Base-by-base conservation (phyloP, 1,140 invertebrate genomes). In the Aethina tumida region DNA sequence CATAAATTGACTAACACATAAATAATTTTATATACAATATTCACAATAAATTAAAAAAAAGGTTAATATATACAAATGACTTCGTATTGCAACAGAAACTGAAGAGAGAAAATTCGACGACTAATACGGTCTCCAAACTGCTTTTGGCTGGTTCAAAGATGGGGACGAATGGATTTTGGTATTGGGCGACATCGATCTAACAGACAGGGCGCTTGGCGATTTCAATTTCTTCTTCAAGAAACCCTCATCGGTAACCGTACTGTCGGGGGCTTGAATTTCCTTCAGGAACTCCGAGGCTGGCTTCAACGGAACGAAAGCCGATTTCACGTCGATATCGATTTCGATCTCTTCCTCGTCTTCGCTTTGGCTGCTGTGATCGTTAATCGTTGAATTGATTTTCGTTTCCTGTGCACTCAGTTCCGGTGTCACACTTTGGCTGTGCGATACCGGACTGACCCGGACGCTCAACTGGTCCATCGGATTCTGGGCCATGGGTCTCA, bases 51-150 rank as follows among this genome's bases (percentile, higher is more conserved):
- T 53, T 49, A 40, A 44, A 47, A 48, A 46, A 49, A 49, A 53
- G 44, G 43, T 41, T 35, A 27, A 7, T 52, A 31, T 50, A 16
- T 41, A 48, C 41, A 43, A 31, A 25, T 19, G 29, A 34, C 15
- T 35, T 28, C 17, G 41, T 50, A 46, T 50, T 40, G 42, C 43
- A 52, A 40, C 39, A 39, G 15, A 35, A 39, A 37, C 26, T n/a
- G n/a, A n/a, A 42, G 39, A 29, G 20, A 32, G 24, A 41, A 19
- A 36, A 22, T 24, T 14, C 17, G 16, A 16, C 13, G 17, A 17
- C 69, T 70, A 84, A 64, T 84, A 84, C 9, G 80, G 81, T 51
- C 79, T 68, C 81, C 81, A 84, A 7, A 84, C 79, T 9, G 74
- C 69, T 64, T 82, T 81, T 10, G 73, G 67, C 12, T 65, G 59